phyloP scores from a whole-genome alignment of 2,797 vertebrate genomes.

The Danio albolineatus region DNA sequence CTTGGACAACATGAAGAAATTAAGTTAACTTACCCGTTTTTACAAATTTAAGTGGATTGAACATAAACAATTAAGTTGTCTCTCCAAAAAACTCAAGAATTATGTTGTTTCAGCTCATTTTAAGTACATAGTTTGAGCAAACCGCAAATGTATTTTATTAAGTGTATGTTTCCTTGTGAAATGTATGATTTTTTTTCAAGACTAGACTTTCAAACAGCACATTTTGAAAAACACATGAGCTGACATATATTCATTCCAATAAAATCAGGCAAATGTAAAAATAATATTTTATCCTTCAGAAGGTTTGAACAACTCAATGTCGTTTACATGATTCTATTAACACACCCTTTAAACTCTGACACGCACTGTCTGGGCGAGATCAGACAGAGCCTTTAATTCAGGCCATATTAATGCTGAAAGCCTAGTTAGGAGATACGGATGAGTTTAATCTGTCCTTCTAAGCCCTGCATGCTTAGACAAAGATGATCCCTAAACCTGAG shows the following conservation, averaged over 20 bases:
- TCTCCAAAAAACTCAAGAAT: no score
- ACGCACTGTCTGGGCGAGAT: conserved; percentile 12
- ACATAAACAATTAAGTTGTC: no score
- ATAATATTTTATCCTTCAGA: neutral
- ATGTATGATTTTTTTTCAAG: neutral
- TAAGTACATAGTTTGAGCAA: no score
- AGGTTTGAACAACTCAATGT: neutral
- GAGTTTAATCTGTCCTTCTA: conserved; percentile 39
- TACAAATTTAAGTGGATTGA: no score
- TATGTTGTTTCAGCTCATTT: no score
- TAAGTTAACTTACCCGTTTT: no score
- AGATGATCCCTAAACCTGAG: conserved; percentile 23
- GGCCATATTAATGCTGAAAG: conserved; percentile 38
- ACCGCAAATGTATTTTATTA: no score
- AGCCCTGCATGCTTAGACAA: conserved; percentile 41
- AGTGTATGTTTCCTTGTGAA: no score
- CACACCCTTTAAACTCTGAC: conserved; percentile 7
- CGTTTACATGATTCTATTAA: neutral
- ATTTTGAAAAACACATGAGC: neutral
- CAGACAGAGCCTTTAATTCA: conserved; percentile 22
- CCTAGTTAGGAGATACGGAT: conserved; percentile 33
- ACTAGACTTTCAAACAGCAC: neutral
- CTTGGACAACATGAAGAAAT: no score
- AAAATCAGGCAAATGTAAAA: neutral
- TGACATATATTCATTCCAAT: neutral